Evolutionary conservation across 2,888 invertebrate genomes (phyloP), one percentile per base, ranked within the genome.

Genomic region (Agonopterix heracliana): DNA sequence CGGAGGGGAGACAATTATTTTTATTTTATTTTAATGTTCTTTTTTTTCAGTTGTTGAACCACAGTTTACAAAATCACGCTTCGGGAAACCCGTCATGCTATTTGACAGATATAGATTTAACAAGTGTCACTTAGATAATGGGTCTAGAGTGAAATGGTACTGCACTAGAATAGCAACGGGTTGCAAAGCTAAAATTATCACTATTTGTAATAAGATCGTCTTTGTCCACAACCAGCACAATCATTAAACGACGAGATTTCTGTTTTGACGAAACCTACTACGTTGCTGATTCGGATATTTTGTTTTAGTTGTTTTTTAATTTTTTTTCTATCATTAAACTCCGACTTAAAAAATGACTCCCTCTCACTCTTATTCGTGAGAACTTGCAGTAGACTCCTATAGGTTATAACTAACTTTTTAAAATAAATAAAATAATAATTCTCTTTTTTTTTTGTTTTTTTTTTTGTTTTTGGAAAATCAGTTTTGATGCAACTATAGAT

Each of bases 101-200:
- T 44, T 60, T 3, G 60, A 56, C 4, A 40, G 46, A 1, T 60
- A 65, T 47, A 51, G 60, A 38, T 65, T 46, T 45, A 63, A 64
- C 47, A 56, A 54, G 43, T 44, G 49, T 35, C 36, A n/a, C 41
- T 10, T 11, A 8, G 43, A 48, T 9, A 52, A 26, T 10, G 57
- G 59, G 0, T 35, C 53, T 7, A 52, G 48, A 17, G 54, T 50
- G 2, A 50, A 49, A 1, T 46, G 46, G 46, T 9, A 35, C 17
- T 46, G 46, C 34, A 34, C 34, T 12, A 46, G 10, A 12, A n/a
- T 5, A 3, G 11, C 17, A 9, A 10, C 3, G 5, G 34, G 41
- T 2, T 46, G 46, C 12, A 41, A 38, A 34, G 46, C 46, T 12
- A 13, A 9, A 4, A 34, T 46, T 5, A 34, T 52, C 8, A 68